Evolutionary conservation across 2,888 invertebrate species (phyloP).

Genomic region (Pelosia muscerda): DNA sequence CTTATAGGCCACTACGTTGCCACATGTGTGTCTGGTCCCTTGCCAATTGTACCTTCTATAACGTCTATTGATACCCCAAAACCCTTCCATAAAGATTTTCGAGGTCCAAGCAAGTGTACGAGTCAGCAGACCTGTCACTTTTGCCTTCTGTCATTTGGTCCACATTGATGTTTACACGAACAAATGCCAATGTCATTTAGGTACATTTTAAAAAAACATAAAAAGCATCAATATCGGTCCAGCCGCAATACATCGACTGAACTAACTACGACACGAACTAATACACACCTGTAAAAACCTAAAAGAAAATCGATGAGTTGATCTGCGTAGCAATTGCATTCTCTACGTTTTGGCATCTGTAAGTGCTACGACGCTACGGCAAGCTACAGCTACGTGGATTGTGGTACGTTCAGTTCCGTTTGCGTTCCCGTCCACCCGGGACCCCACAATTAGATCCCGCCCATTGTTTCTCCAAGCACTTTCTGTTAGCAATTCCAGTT

Average conservation of each 20-base stretch:
- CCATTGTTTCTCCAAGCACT: constrained; percentile 71
- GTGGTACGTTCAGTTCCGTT: constrained; percentile 58
- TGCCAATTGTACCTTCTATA: too few species aligned
- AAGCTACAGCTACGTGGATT: constrained; percentile 50
- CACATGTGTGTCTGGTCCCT: too few species aligned
- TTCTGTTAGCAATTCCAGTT: constrained; percentile 68
- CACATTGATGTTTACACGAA: too few species aligned
- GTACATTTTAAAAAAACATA: too few species aligned
- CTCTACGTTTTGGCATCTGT: constrained; percentile 31
- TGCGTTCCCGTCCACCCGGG: constrained; percentile 52
- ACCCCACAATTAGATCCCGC: constrained; percentile 56
- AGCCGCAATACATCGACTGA: neutral
- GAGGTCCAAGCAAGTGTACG: too few species aligned
- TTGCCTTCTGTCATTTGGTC: too few species aligned
- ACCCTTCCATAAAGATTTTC: too few species aligned
- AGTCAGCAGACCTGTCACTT: too few species aligned
- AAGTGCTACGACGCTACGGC: constrained; percentile 42
- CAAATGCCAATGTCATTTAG: too few species aligned
- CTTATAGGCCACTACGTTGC: too few species aligned
- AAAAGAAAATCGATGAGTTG: constrained; percentile 8
- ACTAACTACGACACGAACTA: neutral
- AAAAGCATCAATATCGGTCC: too few species aligned
- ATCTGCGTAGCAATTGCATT: constrained; percentile 45
- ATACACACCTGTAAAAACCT: constrained; percentile 1
- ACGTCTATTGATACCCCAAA: too few species aligned